These are phyloP conservation scores for Tricholaema leucomelas DNA, from an alignment of 2,113 vertebrate genomes.

Conservation along the genomic window DNA sequence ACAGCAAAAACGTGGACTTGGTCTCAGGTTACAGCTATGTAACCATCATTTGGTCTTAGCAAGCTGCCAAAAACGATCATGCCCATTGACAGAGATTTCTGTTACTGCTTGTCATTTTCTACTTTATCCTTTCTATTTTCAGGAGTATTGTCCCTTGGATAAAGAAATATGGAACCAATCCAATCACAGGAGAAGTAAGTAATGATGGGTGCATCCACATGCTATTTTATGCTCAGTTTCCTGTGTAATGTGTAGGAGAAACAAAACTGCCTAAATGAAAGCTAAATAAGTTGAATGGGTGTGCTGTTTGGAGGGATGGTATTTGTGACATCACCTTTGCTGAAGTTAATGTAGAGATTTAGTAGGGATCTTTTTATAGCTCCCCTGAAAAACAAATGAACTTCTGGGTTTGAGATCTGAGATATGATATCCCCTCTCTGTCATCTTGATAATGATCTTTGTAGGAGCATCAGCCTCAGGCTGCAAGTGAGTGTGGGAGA, in stretches of 20 bases:
- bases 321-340: background rate
- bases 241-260: background rate
- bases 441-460: background rate
- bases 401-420: background rate
- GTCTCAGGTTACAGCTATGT: background rate
- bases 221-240: background rate
- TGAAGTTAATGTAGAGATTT: background rate
- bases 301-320: background rate
- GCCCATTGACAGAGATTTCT: background rate
- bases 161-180: conserved; percentile 95
- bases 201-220: background rate
- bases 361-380: background rate
- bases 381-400: background rate
- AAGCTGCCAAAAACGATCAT: background rate
- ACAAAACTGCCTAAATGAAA: background rate
- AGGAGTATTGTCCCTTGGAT: conserved; percentile 98
- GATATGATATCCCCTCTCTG: background rate
- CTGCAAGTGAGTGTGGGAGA: background rate
- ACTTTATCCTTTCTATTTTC: background rate
- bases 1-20: background rate
- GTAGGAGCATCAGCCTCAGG: background rate
- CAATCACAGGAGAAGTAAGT: conserved; percentile 91
- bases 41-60: background rate
- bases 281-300: background rate
- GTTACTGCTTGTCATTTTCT: background rate